phyloP scores from a whole-genome alignment of 2,888 invertebrate genomes.

The Parnassius orleans region DNA sequence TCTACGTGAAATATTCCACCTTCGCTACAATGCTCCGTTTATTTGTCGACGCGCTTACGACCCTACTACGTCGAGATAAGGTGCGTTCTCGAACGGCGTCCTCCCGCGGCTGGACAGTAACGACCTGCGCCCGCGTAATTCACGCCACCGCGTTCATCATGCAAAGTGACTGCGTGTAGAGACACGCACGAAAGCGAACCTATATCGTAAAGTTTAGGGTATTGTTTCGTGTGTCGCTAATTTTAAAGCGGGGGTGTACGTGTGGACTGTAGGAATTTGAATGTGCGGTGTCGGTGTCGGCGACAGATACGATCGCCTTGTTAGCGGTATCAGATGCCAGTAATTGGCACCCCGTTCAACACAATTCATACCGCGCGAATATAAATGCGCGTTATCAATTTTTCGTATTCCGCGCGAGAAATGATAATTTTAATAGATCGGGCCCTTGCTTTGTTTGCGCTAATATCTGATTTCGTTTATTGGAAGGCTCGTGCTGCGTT shows the following conservation, averaged over 20 bases:
- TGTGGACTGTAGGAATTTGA: constrained; percentile 68
- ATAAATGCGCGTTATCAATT: constrained; percentile 43
- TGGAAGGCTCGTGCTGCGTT: constrained; percentile 7
- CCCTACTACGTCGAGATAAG: constrained; percentile 27
- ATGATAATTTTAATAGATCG: constrained; percentile 40
- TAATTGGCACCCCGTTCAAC: constrained; percentile 70
- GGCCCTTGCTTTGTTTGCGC: constrained; percentile 14
- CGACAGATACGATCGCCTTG: constrained; percentile 74
- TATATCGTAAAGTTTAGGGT: not conserved
- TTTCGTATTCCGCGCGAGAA: constrained; percentile 42
- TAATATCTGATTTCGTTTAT: constrained; percentile 18
- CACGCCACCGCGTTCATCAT: constrained; percentile 64
- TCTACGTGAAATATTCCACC: constrained; percentile 75
- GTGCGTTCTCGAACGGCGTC: constrained; percentile 27
- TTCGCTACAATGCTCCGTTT: constrained; percentile 48
- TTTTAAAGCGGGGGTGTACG: constrained; percentile 52
- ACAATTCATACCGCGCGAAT: constrained; percentile 41
- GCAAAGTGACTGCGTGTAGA: constrained; percentile 57
- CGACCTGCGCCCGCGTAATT: constrained; percentile 75
- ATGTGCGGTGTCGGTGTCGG: constrained; percentile 42
- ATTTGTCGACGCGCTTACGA: constrained; percentile 27
- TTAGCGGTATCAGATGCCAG: constrained; percentile 77
- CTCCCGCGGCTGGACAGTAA: constrained; percentile 42
- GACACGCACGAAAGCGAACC: constrained; percentile 28
- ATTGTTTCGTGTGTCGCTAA: not conserved